phyloP scores from a whole-genome alignment of 2,797 vertebrate genomes.

The Podargus strigoides region DNA sequence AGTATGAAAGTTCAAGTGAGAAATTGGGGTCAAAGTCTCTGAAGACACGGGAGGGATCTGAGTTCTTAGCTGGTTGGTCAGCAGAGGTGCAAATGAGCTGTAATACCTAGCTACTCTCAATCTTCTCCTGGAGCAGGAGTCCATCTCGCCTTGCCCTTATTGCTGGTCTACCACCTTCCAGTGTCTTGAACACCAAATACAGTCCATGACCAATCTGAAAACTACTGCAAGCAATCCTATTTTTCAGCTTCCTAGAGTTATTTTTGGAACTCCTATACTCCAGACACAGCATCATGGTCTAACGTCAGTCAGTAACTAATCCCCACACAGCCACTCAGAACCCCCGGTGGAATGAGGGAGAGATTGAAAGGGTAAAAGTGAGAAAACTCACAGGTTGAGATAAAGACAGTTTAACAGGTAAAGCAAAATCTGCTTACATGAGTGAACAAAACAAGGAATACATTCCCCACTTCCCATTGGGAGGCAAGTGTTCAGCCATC shows the following conservation, averaged over 20 bases:
- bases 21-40: background rate
- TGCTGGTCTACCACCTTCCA: background rate
- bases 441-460: no score
- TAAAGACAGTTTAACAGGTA: no score
- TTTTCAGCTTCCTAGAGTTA: background rate
- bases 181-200: background rate
- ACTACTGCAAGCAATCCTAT: background rate
- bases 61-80: background rate
- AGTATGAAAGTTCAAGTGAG: background rate
- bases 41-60: background rate
- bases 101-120: background rate
- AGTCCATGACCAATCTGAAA: background rate
- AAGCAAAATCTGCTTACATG: no score
- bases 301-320: no score
- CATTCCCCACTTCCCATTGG: no score
- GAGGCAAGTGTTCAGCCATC: no score
- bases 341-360: no score
- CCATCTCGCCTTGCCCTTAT: background rate
- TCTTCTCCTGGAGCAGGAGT: background rate
- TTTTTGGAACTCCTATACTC: background rate
- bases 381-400: no score
- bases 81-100: background rate
- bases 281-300: no score
- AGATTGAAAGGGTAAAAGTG: no score
- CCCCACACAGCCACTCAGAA: no score